Percentiles rank a stretch among this genome's conserved stretches.
These are phyloP conservation scores for Drosophila takahashii DNA, from an alignment of 1,140 invertebrate species.

Conservation along the genomic window DNA sequence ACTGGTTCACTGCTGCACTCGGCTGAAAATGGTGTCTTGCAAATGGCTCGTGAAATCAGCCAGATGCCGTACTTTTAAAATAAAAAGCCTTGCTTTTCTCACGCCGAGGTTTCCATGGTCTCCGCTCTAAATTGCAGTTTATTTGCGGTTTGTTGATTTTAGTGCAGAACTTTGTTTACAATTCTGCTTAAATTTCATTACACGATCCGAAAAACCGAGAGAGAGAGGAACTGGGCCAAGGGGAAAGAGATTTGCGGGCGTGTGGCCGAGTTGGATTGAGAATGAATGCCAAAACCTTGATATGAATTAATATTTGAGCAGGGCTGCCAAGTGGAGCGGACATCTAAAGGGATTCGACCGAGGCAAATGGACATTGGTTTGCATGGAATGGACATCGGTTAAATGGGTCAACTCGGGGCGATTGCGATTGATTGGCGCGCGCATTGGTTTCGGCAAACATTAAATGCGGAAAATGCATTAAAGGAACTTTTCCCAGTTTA, in stretches of 20 bases:
- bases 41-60: conserved; percentile 65
- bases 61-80: conserved; percentile 21
- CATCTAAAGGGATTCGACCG: conserved; percentile 25
- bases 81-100: conserved; percentile 24
- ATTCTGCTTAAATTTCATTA: conserved; percentile 81
- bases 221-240: conserved; percentile 38
- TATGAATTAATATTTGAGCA: conserved; percentile 83
- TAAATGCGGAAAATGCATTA: conserved; percentile 15
- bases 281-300: conserved; percentile 79
- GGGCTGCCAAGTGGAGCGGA: conserved; percentile 60
- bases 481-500: not conserved
- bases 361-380: conserved; percentile 18
- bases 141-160: conserved; percentile 75
- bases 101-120: conserved; percentile 7
- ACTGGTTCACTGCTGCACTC: conserved; percentile 24
- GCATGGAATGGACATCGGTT: conserved; percentile 52
- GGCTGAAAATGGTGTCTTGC: conserved; percentile 37
- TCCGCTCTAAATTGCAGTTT: conserved; percentile 62
- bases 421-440: conserved; percentile 35
- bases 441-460: conserved; percentile 24
- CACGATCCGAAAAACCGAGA: conserved; percentile 50
- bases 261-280: conserved; percentile 43
- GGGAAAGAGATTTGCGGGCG: conserved; percentile 7
- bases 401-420: conserved; percentile 54
- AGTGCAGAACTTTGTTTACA: conserved; percentile 71